Percentiles rank a stretch among this genome's conserved stretches.
Conservation (phyloP, 2,888 invertebrate species). For the Cremastinae sp. region DNA sequence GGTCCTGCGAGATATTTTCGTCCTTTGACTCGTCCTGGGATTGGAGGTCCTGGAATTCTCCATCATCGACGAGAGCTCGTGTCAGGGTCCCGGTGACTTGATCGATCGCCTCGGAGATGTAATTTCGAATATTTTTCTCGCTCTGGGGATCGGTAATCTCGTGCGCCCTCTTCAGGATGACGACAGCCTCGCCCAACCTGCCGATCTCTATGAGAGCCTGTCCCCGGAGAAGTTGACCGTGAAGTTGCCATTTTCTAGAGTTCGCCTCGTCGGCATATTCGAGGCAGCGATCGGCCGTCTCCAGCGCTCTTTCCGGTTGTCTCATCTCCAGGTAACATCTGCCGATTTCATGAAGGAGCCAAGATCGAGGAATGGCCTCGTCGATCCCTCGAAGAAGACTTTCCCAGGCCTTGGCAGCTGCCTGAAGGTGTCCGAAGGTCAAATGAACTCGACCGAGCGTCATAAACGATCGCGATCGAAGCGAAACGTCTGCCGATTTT, state of each 20-base stretch:
- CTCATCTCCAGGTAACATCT: slow-evolving; percentile 72
- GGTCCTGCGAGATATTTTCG: neutral
- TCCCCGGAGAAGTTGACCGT: slow-evolving; percentile 70
- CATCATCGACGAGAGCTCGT: neutral
- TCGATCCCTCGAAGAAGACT: slow-evolving; percentile 61
- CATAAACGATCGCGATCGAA: slow-evolving; percentile 65
- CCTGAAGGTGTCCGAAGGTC: slow-evolving; percentile 71
- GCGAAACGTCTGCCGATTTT: slow-evolving; percentile 59
- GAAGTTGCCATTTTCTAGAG: slow-evolving; percentile 72
- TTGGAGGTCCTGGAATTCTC: neutral
- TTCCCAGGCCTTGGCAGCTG: slow-evolving; percentile 71
- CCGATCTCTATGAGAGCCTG: slow-evolving; percentile 70
- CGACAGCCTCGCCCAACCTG: slow-evolving; percentile 68
- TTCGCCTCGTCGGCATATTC: slow-evolving; percentile 64
- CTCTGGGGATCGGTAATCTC: slow-evolving; percentile 60
- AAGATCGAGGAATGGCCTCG: slow-evolving; percentile 64
- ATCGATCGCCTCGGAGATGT: slow-evolving; percentile 69
- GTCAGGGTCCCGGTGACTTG: slow-evolving; percentile 59
- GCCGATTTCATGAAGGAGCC: slow-evolving; percentile 70
- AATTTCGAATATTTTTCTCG: slow-evolving; percentile 65
- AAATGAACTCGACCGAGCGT: slow-evolving; percentile 74
- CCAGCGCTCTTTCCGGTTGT: slow-evolving; percentile 62
- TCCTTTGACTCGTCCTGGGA: slow-evolving; percentile 3
- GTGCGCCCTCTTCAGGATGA: slow-evolving; percentile 63
- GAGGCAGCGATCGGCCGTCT: slow-evolving; percentile 65